Base-by-base conservation (phyloP, 2,113 vertebrate genomes). In the Ranitomeya variabilis region DNA sequence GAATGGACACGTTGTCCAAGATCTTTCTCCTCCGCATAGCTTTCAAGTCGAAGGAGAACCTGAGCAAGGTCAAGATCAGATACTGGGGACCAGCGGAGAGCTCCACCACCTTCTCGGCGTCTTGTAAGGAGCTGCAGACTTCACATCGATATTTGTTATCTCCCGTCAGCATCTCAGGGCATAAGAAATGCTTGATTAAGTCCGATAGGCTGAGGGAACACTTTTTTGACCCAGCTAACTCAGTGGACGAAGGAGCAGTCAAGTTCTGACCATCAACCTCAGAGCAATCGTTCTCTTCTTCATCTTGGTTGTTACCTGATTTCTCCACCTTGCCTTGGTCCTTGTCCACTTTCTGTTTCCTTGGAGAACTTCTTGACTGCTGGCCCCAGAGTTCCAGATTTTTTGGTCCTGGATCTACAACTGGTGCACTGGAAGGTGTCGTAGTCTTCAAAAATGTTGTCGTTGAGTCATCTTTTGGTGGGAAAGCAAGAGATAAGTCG, bases 141-240 rank as follows among this genome's bases (percentile, higher is more conserved):
- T 96, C 95, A 78, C 96, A 96, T 91, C 94, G 93, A 90, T 96
- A 96, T 64, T 94, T 94, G 89, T 96, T 96, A 89, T 96, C 96
- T 0, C 94, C 95, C 0, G 94, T 95, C 92, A 96, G 91, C 90
- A 90, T 92, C 91, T 96, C 96, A 0, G 96, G 95, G 0, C 93
- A 95, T 13, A 96, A 92, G 89, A 96, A 96, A 91, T 96, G 96
- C 90, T 96, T 96, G 77, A 96, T 95, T 90, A 96, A 92, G 86
- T 96, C 96, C 6, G 94, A 91, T 7, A 96, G 94, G 0, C 95
- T 96, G 69, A 92, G 93, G 67, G 94, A 95, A 73, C 92, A 90
- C 71, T 91, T 92, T 0, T 92, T 76, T 60, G 85, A 78, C 10
- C 66, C 7, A 0, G 11, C 8, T 67, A 87, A 90, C 19, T 93